These are phyloP conservation scores for Cyprinella venusta DNA, from an alignment of 2,797 vertebrate genomes.

Conservation along the genomic window DNA sequence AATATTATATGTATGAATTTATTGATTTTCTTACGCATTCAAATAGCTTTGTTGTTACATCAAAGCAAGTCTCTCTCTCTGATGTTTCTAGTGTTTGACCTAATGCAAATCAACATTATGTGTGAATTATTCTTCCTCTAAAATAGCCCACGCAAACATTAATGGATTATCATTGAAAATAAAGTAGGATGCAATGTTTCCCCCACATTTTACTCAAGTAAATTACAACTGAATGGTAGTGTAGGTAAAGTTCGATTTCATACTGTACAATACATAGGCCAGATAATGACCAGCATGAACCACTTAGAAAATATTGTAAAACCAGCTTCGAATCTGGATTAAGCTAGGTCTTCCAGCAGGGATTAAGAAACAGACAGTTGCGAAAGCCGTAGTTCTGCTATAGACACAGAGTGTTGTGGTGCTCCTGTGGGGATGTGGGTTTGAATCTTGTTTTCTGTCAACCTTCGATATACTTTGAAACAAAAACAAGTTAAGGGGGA, in stretches of 20 bases:
- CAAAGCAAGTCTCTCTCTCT: neutral
- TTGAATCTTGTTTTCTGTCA: slow-evolving; percentile 16
- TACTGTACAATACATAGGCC: neutral
- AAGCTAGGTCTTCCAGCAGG: neutral
- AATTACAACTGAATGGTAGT: neutral
- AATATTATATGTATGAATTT: neutral
- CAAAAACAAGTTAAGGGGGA: slow-evolving; percentile 7
- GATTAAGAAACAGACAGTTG: neutral
- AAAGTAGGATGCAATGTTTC: neutral
- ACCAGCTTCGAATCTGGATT: neutral
- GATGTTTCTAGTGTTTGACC: neutral
- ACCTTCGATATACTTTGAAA: slow-evolving; percentile 16
- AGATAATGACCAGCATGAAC: neutral
- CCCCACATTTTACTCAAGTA: neutral
- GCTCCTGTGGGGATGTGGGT: neutral
- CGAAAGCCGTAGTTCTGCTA: neutral
- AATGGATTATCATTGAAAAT: neutral
- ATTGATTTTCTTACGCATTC: neutral
- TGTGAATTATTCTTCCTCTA: neutral
- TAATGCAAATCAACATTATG: neutral
- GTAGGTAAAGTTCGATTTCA: neutral
- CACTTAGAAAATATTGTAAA: neutral
- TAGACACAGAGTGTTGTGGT: slow-evolving; percentile 4
- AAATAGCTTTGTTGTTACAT: neutral
- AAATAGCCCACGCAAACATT: neutral